Conservation (phyloP, 2,888 invertebrate genomes). For the Pyrrhosoma nymphula region DNA sequence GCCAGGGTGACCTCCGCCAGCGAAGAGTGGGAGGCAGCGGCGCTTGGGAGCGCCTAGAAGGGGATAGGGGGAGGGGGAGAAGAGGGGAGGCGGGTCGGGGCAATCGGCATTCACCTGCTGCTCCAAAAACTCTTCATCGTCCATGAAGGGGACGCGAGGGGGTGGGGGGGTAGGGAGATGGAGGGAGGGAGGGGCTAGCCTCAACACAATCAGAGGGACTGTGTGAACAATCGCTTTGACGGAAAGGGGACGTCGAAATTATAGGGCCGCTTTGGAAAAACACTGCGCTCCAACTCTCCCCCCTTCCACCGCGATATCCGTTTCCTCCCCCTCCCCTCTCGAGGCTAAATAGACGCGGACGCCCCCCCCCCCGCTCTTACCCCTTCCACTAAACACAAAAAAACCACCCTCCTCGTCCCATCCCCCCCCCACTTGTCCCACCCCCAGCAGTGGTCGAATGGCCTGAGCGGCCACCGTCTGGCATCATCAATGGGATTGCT, state of each 20-base stretch:
- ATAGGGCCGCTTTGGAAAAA: slow-evolving; percentile 60
- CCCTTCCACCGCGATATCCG: slow-evolving; percentile 33
- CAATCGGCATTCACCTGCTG: slow-evolving; percentile 23
- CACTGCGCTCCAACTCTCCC: background rate
- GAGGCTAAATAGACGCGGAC: slow-evolving; percentile 28
- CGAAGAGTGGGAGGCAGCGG: background rate
- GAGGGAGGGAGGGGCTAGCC: background rate
- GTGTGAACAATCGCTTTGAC: slow-evolving; percentile 56
- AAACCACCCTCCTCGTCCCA: background rate
- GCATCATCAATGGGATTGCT: slow-evolving; percentile 49
- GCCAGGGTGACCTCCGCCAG: too few species aligned
- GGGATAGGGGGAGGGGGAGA: background rate
- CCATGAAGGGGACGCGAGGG: background rate
- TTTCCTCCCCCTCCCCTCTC: slow-evolving; percentile 47
- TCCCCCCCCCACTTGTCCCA: background rate
- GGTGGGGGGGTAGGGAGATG: background rate
- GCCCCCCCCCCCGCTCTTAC: background rate
- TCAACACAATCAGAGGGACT: slow-evolving; percentile 27
- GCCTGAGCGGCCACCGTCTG: background rate
- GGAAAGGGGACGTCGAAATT: slow-evolving; percentile 64
- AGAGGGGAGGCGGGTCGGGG: background rate
- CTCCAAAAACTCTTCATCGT: slow-evolving; percentile 19
- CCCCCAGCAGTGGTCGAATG: background rate
- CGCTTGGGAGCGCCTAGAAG: background rate
- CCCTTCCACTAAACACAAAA: background rate